phyloP scores from a whole-genome alignment of 1,140 invertebrate genomes.

The Temnothorax nylanderi region DNA sequence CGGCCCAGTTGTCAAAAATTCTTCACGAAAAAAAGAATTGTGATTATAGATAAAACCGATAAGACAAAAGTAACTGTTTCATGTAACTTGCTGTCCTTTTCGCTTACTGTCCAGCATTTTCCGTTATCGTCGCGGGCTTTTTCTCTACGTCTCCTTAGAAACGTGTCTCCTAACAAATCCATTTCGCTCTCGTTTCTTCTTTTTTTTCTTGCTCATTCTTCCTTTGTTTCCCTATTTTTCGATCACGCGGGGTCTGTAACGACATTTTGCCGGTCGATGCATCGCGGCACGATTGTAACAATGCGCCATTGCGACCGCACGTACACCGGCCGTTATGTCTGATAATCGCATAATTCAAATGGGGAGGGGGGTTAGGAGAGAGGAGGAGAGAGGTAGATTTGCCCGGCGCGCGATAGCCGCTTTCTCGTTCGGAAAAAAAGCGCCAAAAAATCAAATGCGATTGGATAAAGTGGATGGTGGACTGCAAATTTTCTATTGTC shows the following conservation, averaged over 20 bases:
- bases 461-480: conserved; percentile 64
- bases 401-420: conserved; percentile 30
- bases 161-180: conserved; percentile 4
- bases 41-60: background rate
- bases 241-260: conserved; percentile 28
- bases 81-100: background rate
- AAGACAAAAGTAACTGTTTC: background rate
- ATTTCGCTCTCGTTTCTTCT: background rate
- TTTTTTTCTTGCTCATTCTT: background rate
- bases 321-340: conserved; percentile 59
- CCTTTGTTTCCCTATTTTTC: conserved; percentile 49
- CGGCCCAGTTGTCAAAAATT: background rate
- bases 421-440: conserved; percentile 54
- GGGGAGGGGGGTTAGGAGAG: background rate
- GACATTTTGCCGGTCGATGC: conserved; percentile 42
- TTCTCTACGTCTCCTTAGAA: background rate
- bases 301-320: background rate
- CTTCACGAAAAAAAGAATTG: background rate
- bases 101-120: background rate
- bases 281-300: conserved; percentile 50
- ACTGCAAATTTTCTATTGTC: conserved; percentile 58
- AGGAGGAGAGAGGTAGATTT: conserved; percentile 6
- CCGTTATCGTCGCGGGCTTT: background rate
- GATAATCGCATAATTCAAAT: conserved; percentile 72
- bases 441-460: conserved; percentile 63